Percentiles rank a stretch among this genome's conserved stretches.
Conservation (phyloP, 2,113 vertebrate species). For the Cyanocitta stelleri region DNA sequence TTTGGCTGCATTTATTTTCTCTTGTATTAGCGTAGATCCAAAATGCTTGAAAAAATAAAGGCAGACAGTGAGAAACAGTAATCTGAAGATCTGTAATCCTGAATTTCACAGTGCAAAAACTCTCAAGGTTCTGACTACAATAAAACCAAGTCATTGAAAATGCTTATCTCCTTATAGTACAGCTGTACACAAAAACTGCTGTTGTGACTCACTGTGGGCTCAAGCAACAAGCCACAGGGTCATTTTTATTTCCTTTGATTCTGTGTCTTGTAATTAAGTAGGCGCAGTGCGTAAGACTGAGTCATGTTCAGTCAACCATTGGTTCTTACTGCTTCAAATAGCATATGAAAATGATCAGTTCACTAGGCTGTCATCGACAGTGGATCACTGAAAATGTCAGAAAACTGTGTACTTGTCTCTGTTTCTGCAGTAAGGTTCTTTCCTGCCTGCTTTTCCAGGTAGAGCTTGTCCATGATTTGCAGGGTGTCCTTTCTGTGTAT, state of each 20-base stretch:
- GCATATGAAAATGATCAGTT: background rate
- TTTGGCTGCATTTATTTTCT: background rate
- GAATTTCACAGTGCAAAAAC: background rate
- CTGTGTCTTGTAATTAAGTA: background rate
- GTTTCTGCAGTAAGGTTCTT: background rate
- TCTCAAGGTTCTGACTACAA: background rate
- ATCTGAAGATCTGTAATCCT: background rate
- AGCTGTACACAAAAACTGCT: background rate
- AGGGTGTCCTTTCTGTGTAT: background rate
- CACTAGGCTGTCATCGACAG: background rate
- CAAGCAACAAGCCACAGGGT: background rate
- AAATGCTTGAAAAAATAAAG: background rate
- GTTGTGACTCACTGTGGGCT: background rate
- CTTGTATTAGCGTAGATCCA: rapidly evolving
- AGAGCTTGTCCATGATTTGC: background rate
- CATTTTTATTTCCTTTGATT: background rate
- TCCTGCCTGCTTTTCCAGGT: background rate
- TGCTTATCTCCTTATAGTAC: background rate
- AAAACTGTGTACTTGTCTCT: background rate
- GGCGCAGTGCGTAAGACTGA: background rate
- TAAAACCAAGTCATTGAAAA: background rate
- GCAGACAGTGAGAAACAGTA: background rate
- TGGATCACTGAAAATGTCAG: background rate
- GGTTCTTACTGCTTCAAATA: background rate
- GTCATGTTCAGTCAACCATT: background rate